Evolutionary conservation across 2,888 invertebrate species (phyloP), one percentile per base, ranked within the genome.

Genomic region (Trachelus troglodyta): DNA sequence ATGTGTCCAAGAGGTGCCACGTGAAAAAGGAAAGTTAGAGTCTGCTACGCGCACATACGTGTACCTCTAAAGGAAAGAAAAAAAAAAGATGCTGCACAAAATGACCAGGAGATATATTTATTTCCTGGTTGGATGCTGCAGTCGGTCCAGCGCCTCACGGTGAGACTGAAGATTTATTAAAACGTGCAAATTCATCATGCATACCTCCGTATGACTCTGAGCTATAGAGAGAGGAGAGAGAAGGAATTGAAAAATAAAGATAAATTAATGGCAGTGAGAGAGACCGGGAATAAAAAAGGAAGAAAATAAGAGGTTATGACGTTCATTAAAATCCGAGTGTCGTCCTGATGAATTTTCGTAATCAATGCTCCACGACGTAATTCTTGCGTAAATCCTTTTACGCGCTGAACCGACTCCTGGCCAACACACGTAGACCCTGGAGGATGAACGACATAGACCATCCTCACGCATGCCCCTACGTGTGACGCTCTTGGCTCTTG

Each of bases 291-390:
- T 40, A 40, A 0, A 6, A 23, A 56, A 23, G 40, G 23, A 56
- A 56, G 6, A 23, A 56, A 56, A 23, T 30, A 37, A 35, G 76
- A 56, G 30, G 74, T 75, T 35, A 35, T 35, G 69, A 34, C 73
- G 77, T 73, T 82, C 79, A 75, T 80, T 82, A 79, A 80, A 79
- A 80, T 77, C 79, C 74, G 77, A 76, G 76, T 80, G 77, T 76
- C 79, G 78, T 56, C 56, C 77, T 79, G 76, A 83, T 83, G 79
- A 81, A 80, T 78, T 79, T 76, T 75, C 75, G 79, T 81, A 75
- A 82, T 83, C 79, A 79, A 81, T 79, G 79, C 78, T 31, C 69
- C 75, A 69, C 74, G 76, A 75, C 78, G 77, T 79, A 79, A 80
- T 80, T 81, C 75, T 71, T 76, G 74, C n/a, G 76, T 77, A 79